Evolutionary conservation across 2,888 invertebrate genomes (phyloP).

Genomic region (Drosophila phalerata): DNA sequence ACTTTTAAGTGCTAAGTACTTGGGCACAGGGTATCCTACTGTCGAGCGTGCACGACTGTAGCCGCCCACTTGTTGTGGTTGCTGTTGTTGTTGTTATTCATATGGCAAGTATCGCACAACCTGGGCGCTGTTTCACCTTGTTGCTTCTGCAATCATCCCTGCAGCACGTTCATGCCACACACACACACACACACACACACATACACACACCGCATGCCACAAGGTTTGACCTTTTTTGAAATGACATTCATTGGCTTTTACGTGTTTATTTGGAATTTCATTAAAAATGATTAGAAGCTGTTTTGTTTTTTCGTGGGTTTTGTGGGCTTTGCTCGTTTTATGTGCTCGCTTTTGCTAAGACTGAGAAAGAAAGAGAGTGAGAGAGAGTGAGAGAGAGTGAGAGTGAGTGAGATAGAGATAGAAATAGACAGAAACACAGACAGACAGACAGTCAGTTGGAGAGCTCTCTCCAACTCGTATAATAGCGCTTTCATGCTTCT

Average conservation of each 20-base stretch:
- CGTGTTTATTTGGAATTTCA: conserved; percentile 82
- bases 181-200: conserved; percentile 15
- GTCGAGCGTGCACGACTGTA: no score
- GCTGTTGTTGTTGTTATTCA: conserved; percentile 64
- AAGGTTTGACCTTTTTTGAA: conserved; percentile 82
- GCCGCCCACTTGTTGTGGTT: conserved; percentile 16
- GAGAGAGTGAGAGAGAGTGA: neutral
- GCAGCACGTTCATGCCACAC: conserved; percentile 46
- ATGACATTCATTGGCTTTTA: conserved; percentile 79
- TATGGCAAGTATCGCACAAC: conserved; percentile 69
- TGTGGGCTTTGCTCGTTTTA: conserved; percentile 55
- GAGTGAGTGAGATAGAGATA: neutral
- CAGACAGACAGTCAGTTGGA: neutral
- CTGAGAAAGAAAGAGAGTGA: neutral
- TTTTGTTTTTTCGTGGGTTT: conserved; percentile 75
- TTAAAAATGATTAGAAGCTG: conserved; percentile 82
- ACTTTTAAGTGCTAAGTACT: no score
- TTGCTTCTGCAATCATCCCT: conserved; percentile 49
- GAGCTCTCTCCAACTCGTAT: conserved; percentile 58
- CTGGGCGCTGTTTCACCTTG: conserved; percentile 64
- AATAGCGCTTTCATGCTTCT: conserved; percentile 80
- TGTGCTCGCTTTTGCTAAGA: conserved; percentile 11
- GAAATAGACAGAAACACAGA: neutral
- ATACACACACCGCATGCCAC: conserved; percentile 56
- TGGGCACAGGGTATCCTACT: no score